phyloP scores from a whole-genome alignment of 37 sponge, comb jelly and placozoan species.

The Diacarnus erythraeanus region DNA sequence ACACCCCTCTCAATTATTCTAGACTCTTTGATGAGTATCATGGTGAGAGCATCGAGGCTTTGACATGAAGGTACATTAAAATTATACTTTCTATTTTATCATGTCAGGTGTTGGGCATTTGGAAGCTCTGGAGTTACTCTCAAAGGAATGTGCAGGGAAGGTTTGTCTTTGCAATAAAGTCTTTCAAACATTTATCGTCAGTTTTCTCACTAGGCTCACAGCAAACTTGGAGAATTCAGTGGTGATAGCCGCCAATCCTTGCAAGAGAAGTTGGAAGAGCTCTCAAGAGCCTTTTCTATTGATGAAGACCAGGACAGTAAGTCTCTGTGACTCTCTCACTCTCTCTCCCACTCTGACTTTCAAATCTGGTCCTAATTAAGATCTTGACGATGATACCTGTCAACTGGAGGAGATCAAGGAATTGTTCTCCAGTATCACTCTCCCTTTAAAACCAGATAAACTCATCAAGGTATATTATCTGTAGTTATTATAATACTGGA shows the following conservation, averaged over 20 bases:
- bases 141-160: slow-evolving; percentile 78
- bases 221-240: background rate
- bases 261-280: slow-evolving; percentile 25
- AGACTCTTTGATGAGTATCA: slow-evolving; percentile 80
- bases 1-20: slow-evolving; percentile 48
- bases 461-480: slow-evolving; percentile 32
- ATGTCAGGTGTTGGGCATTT: slow-evolving; percentile 72
- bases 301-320: slow-evolving; percentile 24
- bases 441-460: slow-evolving; percentile 62
- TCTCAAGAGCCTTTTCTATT: background rate
- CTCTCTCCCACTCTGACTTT: too few species aligned
- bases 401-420: slow-evolving; percentile 30
- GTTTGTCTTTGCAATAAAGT: slow-evolving; percentile 7
- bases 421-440: slow-evolving; percentile 40
- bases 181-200: background rate
- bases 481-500: background rate
- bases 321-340: background rate
- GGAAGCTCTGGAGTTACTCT: slow-evolving; percentile 89
- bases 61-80: too few species aligned
- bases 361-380: background rate
- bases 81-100: too few species aligned
- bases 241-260: slow-evolving; percentile 2
- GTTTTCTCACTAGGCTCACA: slow-evolving; percentile 8
- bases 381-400: slow-evolving; percentile 39
- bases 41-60: slow-evolving; percentile 47